Percentiles rank a stretch among this genome's conserved stretches.
Evolutionary conservation across 2,797 vertebrate genomes (phyloP).

Genomic region (Champsocephalus esox): DNA sequence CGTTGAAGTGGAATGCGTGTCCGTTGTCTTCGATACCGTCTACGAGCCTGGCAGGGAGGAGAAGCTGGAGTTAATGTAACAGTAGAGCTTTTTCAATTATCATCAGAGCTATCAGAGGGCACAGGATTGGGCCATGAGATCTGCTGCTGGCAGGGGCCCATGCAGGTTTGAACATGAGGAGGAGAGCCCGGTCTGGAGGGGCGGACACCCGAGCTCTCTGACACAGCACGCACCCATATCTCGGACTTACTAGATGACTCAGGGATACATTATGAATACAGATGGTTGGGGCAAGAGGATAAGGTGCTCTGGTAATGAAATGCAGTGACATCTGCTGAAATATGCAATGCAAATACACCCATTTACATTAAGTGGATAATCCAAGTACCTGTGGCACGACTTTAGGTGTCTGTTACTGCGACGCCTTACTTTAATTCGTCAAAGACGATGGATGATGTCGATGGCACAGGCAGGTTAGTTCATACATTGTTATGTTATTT

Average conservation of each 20-base stretch:
- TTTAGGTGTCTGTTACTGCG: conserved; percentile 33
- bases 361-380: conserved; percentile 51
- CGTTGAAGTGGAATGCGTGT: conserved; percentile 88
- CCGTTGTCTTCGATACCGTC: conserved; percentile 94
- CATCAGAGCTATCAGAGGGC: conserved; percentile 46
- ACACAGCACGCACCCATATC: conserved; percentile 65
- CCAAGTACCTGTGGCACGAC: conserved; percentile 39
- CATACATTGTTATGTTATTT: too few relatives aligned
- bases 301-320: conserved; percentile 62
- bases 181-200: conserved; percentile 55
- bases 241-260: conserved; percentile 56
- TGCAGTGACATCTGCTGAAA: conserved; percentile 64
- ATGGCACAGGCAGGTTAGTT: not conserved
- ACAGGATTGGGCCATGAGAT: conserved; percentile 64
- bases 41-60: conserved; percentile 86
- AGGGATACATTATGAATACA: conserved; percentile 78
- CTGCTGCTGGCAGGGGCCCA: conserved; percentile 66
- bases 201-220: conserved; percentile 67
- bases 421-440: conserved; percentile 7
- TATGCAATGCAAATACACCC: conserved; percentile 65
- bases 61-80: conserved; percentile 73
- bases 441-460: not conserved
- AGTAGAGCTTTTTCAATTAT: conserved; percentile 79
- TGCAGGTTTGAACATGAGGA: conserved; percentile 60
- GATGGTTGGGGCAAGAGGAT: conserved; percentile 57